Conservation (phyloP, 2,797 vertebrate genomes). For the Esox lucius region DNA sequence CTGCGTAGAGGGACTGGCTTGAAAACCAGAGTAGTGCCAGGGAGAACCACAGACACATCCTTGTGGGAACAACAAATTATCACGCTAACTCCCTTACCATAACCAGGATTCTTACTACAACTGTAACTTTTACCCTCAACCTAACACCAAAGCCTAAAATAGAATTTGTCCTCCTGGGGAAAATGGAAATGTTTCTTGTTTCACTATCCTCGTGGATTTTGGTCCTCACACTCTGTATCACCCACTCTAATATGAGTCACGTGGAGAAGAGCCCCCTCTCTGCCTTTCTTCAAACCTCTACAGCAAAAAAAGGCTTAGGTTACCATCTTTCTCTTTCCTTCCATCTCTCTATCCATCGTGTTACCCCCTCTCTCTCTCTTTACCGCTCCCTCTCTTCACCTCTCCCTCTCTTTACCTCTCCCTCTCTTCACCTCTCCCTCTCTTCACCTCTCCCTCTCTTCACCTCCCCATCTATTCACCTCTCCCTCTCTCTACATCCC, state of each 20-base stretch:
- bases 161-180: not conserved
- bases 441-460: conserved; percentile 22
- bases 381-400: conserved; percentile 43
- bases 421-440: conserved; percentile 24
- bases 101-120: too few relatives aligned
- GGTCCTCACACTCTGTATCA: not conserved
- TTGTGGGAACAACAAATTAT: conserved; percentile 6
- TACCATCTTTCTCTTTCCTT: conserved; percentile 19
- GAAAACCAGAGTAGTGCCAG: conserved; percentile 38
- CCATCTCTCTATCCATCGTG: not conserved
- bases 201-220: too few relatives aligned
- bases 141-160: too few relatives aligned
- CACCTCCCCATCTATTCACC: conserved; percentile 40
- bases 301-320: conserved; percentile 33
- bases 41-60: conserved; percentile 1
- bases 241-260: conserved; percentile 24
- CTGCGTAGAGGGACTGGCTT: conserved; percentile 29
- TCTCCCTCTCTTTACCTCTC: conserved; percentile 39
- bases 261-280: conserved; percentile 17
- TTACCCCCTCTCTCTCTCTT: conserved; percentile 46
- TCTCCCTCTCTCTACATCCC: conserved; percentile 43
- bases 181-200: too few relatives aligned
- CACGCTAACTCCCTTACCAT: too few relatives aligned
- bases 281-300: conserved; percentile 37
- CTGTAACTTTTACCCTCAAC: too few relatives aligned